Evolutionary conservation across 2,888 invertebrate genomes (phyloP).

Genomic region (Pocota personata): DNA sequence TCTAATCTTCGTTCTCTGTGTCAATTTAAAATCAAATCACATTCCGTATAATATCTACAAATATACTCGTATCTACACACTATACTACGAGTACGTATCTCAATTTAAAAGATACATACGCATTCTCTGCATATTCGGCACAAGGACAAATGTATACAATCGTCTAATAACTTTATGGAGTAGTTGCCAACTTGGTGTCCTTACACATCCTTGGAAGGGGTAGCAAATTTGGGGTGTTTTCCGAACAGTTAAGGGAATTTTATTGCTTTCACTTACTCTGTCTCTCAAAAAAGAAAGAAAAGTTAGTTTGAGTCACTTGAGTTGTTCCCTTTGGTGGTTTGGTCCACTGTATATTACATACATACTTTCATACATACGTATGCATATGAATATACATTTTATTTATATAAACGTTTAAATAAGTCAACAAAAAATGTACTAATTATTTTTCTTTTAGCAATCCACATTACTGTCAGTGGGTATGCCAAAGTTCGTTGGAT

Average conservation of each 20-base stretch:
- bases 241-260: not conserved
- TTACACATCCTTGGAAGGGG: not conserved
- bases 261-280: too few species aligned
- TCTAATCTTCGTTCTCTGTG: not conserved
- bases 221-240: not conserved
- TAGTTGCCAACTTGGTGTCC: constrained; percentile 29
- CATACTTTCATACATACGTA: too few species aligned
- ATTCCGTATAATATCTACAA: not conserved
- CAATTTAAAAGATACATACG: not conserved
- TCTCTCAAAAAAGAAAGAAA: not conserved
- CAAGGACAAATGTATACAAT: constrained; percentile 37
- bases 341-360: too few species aligned
- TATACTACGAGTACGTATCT: not conserved
- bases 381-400: too few species aligned
- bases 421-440: not conserved
- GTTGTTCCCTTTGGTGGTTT: not conserved
- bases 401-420: too few species aligned
- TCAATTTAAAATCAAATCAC: not conserved
- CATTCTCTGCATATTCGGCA: constrained; percentile 18
- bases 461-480: constrained; percentile 82
- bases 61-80: not conserved
- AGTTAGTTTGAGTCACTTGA: not conserved
- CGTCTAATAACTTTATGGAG: constrained; percentile 38
- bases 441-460: constrained; percentile 80
- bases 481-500: constrained; percentile 83